Percentiles rank a stretch among this genome's conserved stretches.
These are phyloP conservation scores for Sclerodermus sp. DNA, from an alignment of 2,888 invertebrate species.

Conservation along the genomic window DNA sequence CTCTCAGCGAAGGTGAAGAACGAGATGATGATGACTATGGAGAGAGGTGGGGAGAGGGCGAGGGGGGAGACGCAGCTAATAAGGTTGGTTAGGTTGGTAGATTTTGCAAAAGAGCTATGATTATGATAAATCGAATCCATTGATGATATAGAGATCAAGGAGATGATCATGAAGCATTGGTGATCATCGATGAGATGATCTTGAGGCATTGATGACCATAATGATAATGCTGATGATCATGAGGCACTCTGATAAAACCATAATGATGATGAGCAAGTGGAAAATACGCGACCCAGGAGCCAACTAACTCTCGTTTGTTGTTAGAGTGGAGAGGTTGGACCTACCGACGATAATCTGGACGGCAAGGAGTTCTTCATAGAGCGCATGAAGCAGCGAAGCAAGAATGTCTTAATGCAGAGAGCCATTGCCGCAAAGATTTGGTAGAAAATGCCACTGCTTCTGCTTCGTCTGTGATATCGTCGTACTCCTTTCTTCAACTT, in stretches of 20 bases:
- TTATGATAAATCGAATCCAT: neutral
- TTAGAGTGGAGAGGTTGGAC: slow-evolving; percentile 40
- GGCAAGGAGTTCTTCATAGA: slow-evolving; percentile 50
- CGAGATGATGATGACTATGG: slow-evolving; percentile 58
- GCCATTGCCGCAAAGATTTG: slow-evolving; percentile 49
- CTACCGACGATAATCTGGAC: slow-evolving; percentile 39
- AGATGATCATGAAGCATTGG: slow-evolving; percentile 5
- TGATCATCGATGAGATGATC: slow-evolving; percentile 2
- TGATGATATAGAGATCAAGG: slow-evolving; percentile 13
- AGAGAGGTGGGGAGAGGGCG: slow-evolving; percentile 49
- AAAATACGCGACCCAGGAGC: slow-evolving; percentile 26
- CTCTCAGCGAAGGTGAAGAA: slow-evolving; percentile 64
- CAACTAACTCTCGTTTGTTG: slow-evolving; percentile 49
- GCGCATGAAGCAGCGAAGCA: slow-evolving; percentile 52
- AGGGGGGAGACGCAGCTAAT: slow-evolving; percentile 40
- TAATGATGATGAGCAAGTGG: too few relatives aligned
- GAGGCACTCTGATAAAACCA: slow-evolving; percentile 26
- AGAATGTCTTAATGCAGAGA: slow-evolving; percentile 49
- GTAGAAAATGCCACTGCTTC: slow-evolving; percentile 31
- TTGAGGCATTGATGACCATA: slow-evolving; percentile 6
- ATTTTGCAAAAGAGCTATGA: slow-evolving; percentile 15
- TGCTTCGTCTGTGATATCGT: slow-evolving; percentile 33
- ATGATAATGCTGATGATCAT: slow-evolving; percentile 29
- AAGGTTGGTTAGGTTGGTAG: slow-evolving; percentile 50
- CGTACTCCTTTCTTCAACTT: slow-evolving; percentile 16